phyloP scores from a whole-genome alignment of 2,888 invertebrate genomes.

The Nomada fucata region DNA sequence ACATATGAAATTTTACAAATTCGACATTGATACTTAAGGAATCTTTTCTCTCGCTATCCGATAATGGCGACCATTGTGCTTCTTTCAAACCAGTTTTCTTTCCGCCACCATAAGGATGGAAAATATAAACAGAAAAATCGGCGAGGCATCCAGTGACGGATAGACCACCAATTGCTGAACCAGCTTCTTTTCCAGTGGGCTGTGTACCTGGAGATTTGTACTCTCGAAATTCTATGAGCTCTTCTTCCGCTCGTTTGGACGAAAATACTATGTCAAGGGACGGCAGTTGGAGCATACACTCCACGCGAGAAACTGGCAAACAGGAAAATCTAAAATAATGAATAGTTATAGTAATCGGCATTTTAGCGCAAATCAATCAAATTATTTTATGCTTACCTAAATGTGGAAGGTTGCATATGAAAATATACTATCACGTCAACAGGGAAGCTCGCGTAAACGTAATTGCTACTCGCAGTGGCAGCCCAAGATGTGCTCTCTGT shows the following conservation, averaged over 20 bases:
- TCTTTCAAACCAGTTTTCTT: constrained; percentile 93
- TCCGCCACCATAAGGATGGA: constrained; percentile 97
- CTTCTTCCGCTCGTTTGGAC: constrained; percentile 93
- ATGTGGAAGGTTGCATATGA: constrained; percentile 98
- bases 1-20: constrained; percentile 97
- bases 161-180: constrained; percentile 92
- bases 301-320: constrained; percentile 96
- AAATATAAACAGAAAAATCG: constrained; percentile 98
- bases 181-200: constrained; percentile 80
- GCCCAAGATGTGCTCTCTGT: constrained; percentile 82
- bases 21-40: constrained; percentile 98
- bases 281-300: constrained; percentile 97
- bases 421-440: constrained; percentile 99
- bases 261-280: constrained; percentile 99
- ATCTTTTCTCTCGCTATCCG: constrained; percentile 96
- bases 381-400: constrained; percentile 83
- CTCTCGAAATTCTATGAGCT: constrained; percentile 84
- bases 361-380: neutral
- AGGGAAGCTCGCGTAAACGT: constrained; percentile 97
- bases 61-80: constrained; percentile 94
- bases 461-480: constrained; percentile 83
- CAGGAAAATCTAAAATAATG: constrained; percentile 91
- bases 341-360: neutral
- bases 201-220: constrained; percentile 82
- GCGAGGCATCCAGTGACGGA: constrained; percentile 98